Percentiles rank a stretch among this genome's conserved stretches.
phyloP scores from a whole-genome alignment of 2,113 vertebrate species.

The Datnioides undecimradiatus region DNA sequence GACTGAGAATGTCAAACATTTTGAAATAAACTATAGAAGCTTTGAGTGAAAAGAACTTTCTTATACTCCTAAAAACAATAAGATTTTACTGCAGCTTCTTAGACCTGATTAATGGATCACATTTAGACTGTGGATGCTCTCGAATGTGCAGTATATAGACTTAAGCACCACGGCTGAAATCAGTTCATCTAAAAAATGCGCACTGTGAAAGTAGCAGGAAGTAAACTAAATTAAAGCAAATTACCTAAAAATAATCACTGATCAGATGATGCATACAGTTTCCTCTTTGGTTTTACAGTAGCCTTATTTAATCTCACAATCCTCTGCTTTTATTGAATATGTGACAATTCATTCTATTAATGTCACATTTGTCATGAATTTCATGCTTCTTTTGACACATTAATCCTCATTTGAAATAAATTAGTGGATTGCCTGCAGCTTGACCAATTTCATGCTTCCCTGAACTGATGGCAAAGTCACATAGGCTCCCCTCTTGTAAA shows the following conservation, averaged over 20 bases:
- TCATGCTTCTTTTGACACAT: slow-evolving; percentile 13
- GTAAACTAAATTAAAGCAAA: neutral
- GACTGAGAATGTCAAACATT: neutral
- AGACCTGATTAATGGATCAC: neutral
- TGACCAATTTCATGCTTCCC: slow-evolving; percentile 48
- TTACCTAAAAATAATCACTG: neutral
- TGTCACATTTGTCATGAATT: slow-evolving; percentile 17
- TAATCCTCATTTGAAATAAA: slow-evolving; percentile 24
- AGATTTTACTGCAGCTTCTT: neutral
- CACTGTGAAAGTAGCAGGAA: neutral
- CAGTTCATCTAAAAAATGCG: neutral
- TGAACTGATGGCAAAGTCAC: neutral
- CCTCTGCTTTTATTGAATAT: neutral
- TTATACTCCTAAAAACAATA: neutral
- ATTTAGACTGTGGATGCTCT: neutral
- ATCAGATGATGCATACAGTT: neutral
- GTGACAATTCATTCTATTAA: neutral
- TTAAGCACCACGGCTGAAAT: neutral
- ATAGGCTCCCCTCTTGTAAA: neutral
- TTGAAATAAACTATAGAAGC: neutral
- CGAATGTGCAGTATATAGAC: neutral
- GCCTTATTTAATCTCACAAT: neutral
- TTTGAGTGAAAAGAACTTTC: neutral
- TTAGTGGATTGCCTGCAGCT: neutral
- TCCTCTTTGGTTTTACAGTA: neutral